Base-by-base conservation (phyloP, 2,888 invertebrate genomes). In the Mimumesa dahlbomi region DNA sequence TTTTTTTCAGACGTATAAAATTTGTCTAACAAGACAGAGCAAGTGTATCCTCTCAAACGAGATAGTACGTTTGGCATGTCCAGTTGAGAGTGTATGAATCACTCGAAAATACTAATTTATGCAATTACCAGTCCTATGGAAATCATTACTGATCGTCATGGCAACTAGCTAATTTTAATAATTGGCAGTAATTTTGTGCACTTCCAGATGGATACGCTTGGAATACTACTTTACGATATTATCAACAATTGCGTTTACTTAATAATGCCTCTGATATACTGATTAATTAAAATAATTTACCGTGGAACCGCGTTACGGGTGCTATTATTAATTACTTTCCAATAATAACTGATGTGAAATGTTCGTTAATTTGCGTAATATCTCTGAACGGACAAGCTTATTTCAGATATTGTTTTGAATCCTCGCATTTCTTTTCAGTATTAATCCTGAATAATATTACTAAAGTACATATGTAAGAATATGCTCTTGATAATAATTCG, bases 91-190 rank as follows among this genome's bases (percentile, higher is more conserved):
- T 34, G 3, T 4, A 34, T 34, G 11, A n/a, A 9, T n/a, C 3
- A n/a, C 4, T 0, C n/a, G 34, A 34, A 34, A 2, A 34, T 34
- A 34, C n/a, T n/a, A 2, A n/a, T n/a, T 4, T 34, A n/a, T n/a
- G n/a, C n/a, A 4, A 9, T n/a, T 34, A 3, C n/a, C 9, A n/a
- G n/a, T n/a, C n/a, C n/a, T 4, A n/a, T n/a, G n/a, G 1, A n/a
- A 3, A 4, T 11, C 34, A n/a, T 34, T 34, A 34, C 9, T 34
- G n/a, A 34, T n/a, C n/a, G 34, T 4, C n/a, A 34, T 4, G n/a
- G 34, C n/a, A n/a, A 1, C 9, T 11, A 9, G n/a, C 29, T 48
- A 48, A 48, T 48, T 48, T 48, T 29, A 48, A 48, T 48, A 48
- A 48, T 29, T 48, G 46, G 9, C 14, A 29, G 25, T 29, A 29